Base-by-base conservation (phyloP, 2,113 vertebrate genomes). In the Saiga tatarica region DNA sequence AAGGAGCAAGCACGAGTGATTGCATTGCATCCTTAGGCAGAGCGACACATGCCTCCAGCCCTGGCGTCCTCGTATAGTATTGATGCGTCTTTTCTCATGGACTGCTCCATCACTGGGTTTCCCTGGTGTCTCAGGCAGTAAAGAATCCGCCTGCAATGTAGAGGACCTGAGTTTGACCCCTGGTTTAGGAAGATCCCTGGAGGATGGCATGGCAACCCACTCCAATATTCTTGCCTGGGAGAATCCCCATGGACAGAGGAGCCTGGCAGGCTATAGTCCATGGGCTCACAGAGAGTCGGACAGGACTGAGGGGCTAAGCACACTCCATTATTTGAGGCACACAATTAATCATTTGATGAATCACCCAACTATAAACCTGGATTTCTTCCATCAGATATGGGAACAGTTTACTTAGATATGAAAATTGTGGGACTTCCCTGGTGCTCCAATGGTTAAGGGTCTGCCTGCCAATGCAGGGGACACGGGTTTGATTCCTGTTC, bases 241-340 rank as follows among this genome's bases (percentile, higher is more conserved):
- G 67, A 74, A 39, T 74, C 9, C 67, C 5, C 21, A 13, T 6
- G 10, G 67, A 74, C 36, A 39, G 67, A 74, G 36, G 10, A 25
- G n/a, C n/a, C 21, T 39, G 36, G 10, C 10, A 23, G 67, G 0
- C 21, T 74, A 13, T 36, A 74, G 21, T 25, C 21, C 10, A 74
- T 39, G 36, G 36, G 67, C 67, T 74, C 10, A 74, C 5, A 25
- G n/a, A 39, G 19, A 71, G 67, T 25, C 1, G 1, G n/a, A 74
- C 36, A 74, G 0, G 0, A 74, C 67, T 74, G 36, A 39, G 67
- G 0, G 0, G 21, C 67, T 39, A 74, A 39, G 67, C 10, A 23
- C 36, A 4, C 30, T 57, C 33, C 33, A 30, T 89, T 23, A 39
- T 79, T n/a, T 85, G 84, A 11, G 60, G 8, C 45, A 88, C 10